Base-by-base conservation (phyloP, 2,888 invertebrate genomes). In the Blastobasis lacticolella region DNA sequence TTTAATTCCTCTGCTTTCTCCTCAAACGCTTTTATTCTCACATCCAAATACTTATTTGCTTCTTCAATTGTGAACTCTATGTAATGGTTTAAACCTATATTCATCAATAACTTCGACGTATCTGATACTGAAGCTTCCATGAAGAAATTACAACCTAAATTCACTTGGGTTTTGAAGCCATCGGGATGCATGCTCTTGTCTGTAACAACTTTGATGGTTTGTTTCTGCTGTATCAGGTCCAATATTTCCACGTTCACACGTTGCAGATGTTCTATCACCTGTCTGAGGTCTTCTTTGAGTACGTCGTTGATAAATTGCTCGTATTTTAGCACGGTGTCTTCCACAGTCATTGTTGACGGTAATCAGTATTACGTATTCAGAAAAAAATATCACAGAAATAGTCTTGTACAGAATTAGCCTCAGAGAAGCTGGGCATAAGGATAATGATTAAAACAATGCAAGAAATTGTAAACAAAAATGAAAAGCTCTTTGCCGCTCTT, bases 111-210 rank as follows among this genome's bases (percentile, higher is more conserved):
- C 44, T 78, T 89, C 0, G 92, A 90, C 1, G 92, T 84, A 69
- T 94, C 92, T 49, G 89, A 80, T 49, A 95, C 91, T 51, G 91
- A 83, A 0, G 95, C 95, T 73, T 95, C 93, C 72, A 94, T 92
- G 66, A 94, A 96, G 61, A 95, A 93, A 73, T 94, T 94, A 62
- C 94, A 93, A n/a, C 96, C 96, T 38, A 97, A 80, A 71, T 96
- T 94, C 37, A 96, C 90, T 66, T 87, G 86, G 4, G 80, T 75
- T 67, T 86, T 86, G 49, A 85, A 84, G 2, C 87, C 84, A 23
- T 71, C 51, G 5, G 90, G 86, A 47, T 90, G 84, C 0, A 89
- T 69, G 4, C 85, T 80, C 41, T 89, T 88, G 52, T 90, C 88
- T 48, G 90, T 74, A 4, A 95, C 77, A 0, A 92, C 90, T 70